A percentile compares a stretch with the other conserved stretches of the same genome.
Conservation (phyloP, 1,140 invertebrate genomes). For the Danaus plexippus region DNA sequence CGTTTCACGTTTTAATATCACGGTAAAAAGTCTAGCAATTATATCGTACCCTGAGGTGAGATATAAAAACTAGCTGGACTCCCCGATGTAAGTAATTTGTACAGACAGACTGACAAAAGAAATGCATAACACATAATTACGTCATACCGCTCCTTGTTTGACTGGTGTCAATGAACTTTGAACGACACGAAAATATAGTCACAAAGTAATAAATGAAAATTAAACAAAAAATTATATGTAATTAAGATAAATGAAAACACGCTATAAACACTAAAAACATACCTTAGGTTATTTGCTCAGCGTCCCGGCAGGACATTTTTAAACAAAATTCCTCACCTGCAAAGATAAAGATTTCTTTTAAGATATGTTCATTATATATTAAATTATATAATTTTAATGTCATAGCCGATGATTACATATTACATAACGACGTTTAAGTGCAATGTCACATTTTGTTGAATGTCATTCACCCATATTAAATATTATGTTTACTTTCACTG, state of each 20-base stretch:
- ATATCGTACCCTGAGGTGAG: no score
- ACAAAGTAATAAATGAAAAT: background rate
- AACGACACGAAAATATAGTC: no score
- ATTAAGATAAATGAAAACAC: background rate
- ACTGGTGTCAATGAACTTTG: background rate
- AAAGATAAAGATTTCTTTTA: slow-evolving; percentile 14
- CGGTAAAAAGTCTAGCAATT: no score
- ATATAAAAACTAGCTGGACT: no score
- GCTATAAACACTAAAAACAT: slow-evolving; percentile 11
- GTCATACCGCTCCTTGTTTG: slow-evolving; percentile 6
- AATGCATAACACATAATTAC: slow-evolving; percentile 4
- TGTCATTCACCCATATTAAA: slow-evolving; percentile 26
- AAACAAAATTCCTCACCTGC: slow-evolving; percentile 49
- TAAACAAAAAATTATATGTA: background rate
- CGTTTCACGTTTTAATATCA: no score
- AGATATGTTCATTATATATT: slow-evolving; percentile 2
- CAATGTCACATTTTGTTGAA: slow-evolving; percentile 25
- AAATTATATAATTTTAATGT: slow-evolving; percentile 29
- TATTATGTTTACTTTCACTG: slow-evolving; percentile 14
- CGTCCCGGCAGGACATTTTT: slow-evolving; percentile 46
- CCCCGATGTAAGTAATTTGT: slow-evolving; percentile 1
- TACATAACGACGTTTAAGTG: slow-evolving; percentile 25
- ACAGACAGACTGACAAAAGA: slow-evolving; percentile 1
- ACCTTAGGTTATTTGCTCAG: slow-evolving; percentile 58
- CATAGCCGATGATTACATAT: slow-evolving; percentile 16